Evolutionary conservation across 2,797 vertebrate genomes (phyloP), one percentile per base, ranked within the genome.

Genomic region (Galagoides demidoff): DNA sequence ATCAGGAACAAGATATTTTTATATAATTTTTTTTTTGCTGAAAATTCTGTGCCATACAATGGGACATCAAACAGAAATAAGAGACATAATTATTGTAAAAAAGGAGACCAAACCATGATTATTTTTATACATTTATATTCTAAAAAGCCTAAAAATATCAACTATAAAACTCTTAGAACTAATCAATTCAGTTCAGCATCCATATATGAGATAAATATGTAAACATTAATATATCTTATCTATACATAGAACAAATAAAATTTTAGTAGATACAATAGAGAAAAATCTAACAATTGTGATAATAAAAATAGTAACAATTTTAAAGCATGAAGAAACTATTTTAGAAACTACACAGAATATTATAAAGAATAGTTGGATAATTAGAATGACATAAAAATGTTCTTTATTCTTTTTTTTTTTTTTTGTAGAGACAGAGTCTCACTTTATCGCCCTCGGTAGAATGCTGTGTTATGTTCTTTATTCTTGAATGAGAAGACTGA

Each of bases 1-100:
- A 68, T 95, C 43, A 89, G 59, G 29, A 92, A 43, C 16, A 78
- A 77, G 20, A 37, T 71, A 89, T 73, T 90, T 90, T 85, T 90
- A 66, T 25, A 61, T 85, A 77, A 70, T n/a, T 77, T 89, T 93
- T 11, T 89, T 93, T 77, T 55, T 5, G 83, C 78, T 82, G 25
- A 74, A 96, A 86, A 34, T 76, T 87, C 87, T 93, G 52, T 52
- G 17, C 19, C 61, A 87, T n/a, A 34, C 23, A 68, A n/a, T 49
- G 29, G 16, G 8, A 81, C 5, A 85, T 82, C 57, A 85, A 81
- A 64, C 31, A 90, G 77, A 95, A 95, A 68, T 77, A 64, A 95
- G 70, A 87, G 20, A 70, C 2, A 12, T 29, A 73, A 31, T 31
- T 82, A 52, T 49, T 95, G 7, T 25, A 76, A 84, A 92, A 78